Percentiles rank a stretch among this genome's conserved stretches.
Evolutionary conservation across 2,888 invertebrate species (phyloP).

Genomic region (Archaeoteleia sp.): DNA sequence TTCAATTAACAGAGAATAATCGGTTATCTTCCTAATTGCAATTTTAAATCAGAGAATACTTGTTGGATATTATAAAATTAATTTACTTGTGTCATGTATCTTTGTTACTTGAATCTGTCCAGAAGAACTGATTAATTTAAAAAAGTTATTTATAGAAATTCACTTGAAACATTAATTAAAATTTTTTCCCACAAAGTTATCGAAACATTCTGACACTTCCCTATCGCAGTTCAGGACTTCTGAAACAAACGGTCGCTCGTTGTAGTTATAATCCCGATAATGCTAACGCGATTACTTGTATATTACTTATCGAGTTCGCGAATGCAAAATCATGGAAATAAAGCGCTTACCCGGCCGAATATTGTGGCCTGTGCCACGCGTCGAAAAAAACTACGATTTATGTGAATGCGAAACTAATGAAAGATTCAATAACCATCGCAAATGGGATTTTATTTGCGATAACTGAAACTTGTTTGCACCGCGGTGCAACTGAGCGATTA

Average conservation of each 20-base stretch:
- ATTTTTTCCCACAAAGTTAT: too few species aligned
- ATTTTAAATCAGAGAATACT: too few species aligned
- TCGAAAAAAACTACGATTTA: constrained; percentile 27
- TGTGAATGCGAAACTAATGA: constrained; percentile 36
- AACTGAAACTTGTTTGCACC: constrained; percentile 37
- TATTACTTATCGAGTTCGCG: constrained; percentile 27
- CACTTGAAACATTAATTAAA: too few species aligned
- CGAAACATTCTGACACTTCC: too few species aligned
- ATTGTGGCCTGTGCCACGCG: constrained; percentile 8
- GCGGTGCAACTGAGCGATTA: constrained; percentile 15
- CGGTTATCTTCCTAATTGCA: too few species aligned
- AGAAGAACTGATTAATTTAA: too few species aligned
- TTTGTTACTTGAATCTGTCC: too few species aligned
- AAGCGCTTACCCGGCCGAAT: constrained; percentile 41
- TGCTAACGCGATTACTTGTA: constrained; percentile 34
- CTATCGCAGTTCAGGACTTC: constrained; percentile 7
- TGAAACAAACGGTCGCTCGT: constrained; percentile 6
- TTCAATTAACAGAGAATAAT: too few species aligned
- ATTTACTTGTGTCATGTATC: too few species aligned
- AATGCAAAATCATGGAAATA: constrained; percentile 28
- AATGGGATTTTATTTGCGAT: constrained; percentile 45
- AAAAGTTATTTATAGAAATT: too few species aligned
- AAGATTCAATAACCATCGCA: constrained; percentile 41
- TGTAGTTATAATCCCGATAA: constrained; percentile 27
- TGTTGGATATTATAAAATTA: too few species aligned